These are phyloP conservation scores for Morpho deidamia DNA, from an alignment of 2,888 invertebrate species.

Conservation along the genomic window DNA sequence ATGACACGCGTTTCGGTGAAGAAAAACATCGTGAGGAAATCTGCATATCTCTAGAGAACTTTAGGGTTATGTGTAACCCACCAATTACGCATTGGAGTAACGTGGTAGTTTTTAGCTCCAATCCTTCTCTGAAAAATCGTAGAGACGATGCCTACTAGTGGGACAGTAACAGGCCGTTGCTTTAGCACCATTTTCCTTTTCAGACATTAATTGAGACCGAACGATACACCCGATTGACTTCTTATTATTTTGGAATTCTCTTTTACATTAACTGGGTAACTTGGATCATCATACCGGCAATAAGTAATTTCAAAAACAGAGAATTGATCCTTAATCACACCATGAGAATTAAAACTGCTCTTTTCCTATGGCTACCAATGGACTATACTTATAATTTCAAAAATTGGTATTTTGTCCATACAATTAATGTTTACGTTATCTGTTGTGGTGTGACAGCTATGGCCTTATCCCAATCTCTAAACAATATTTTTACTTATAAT, in stretches of 20 bases:
- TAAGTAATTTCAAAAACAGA: constrained; percentile 30
- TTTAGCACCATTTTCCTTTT: constrained; percentile 19
- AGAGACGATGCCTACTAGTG: too few relatives aligned
- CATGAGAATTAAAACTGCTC: constrained; percentile 32
- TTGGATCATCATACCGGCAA: constrained; percentile 30
- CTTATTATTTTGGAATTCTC: constrained; percentile 21
- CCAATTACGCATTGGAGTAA: too few relatives aligned
- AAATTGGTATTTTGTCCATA: constrained; percentile 32
- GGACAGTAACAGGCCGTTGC: too few relatives aligned
- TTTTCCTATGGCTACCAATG: constrained; percentile 39
- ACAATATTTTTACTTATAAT: constrained; percentile 36
- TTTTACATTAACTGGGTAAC: constrained; percentile 24
- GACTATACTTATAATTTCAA: constrained; percentile 37
- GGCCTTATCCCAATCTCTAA: constrained; percentile 31
- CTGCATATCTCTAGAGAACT: too few relatives aligned
- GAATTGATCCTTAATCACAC: constrained; percentile 34
- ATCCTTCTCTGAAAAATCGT: too few relatives aligned
- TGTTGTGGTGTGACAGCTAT: constrained; percentile 23
- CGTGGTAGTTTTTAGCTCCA: too few relatives aligned
- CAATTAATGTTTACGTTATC: constrained; percentile 27
- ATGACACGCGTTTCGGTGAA: too few relatives aligned
- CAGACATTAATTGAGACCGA: constrained; percentile 33
- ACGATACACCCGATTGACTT: constrained; percentile 26
- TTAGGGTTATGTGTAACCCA: too few relatives aligned
- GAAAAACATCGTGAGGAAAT: too few relatives aligned